These are phyloP conservation scores for Orientallactaga sibirica DNA, from an alignment of 2,797 vertebrate species.

Conservation along the genomic window DNA sequence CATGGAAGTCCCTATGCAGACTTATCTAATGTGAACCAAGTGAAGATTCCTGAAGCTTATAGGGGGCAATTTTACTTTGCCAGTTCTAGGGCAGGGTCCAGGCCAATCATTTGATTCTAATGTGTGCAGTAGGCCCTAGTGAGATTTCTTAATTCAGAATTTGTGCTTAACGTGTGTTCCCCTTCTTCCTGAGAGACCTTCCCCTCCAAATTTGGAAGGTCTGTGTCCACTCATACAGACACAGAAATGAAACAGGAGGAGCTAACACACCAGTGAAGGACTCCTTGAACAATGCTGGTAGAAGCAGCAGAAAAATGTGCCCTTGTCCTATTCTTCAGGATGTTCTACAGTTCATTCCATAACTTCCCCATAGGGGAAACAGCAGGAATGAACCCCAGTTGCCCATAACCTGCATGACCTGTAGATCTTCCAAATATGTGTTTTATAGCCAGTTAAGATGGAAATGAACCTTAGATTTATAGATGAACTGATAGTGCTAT, in stretches of 20 bases:
- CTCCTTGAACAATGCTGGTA: not conserved
- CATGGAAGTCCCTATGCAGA: not conserved
- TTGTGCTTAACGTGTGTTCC: fast-evolving
- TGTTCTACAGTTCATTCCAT: not conserved
- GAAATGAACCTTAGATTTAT: constrained; percentile 87
- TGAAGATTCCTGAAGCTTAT: not conserved
- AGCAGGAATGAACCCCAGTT: not conserved
- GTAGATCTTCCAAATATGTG: constrained; percentile 84
- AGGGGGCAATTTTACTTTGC: not conserved
- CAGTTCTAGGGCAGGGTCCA: no score
- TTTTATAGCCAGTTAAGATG: constrained; percentile 88
- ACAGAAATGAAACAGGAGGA: not conserved
- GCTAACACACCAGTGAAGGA: not conserved
- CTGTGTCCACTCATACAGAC: not conserved
- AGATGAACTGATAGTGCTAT: constrained; percentile 81
- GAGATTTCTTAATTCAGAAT: not conserved
- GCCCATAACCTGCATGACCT: constrained; percentile 63
- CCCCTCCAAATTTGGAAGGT: no score
- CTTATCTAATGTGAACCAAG: not conserved
- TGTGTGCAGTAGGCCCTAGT: fast-evolving
- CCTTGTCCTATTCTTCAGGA: not conserved
- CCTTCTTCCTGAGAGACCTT: not conserved
- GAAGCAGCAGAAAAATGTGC: not conserved
- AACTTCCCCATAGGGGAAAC: not conserved
- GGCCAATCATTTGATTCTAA: not conserved